Evolutionary conservation across 2,888 invertebrate genomes (phyloP), one percentile per base, ranked within the genome.

Genomic region (Corythucha ciliata): DNA sequence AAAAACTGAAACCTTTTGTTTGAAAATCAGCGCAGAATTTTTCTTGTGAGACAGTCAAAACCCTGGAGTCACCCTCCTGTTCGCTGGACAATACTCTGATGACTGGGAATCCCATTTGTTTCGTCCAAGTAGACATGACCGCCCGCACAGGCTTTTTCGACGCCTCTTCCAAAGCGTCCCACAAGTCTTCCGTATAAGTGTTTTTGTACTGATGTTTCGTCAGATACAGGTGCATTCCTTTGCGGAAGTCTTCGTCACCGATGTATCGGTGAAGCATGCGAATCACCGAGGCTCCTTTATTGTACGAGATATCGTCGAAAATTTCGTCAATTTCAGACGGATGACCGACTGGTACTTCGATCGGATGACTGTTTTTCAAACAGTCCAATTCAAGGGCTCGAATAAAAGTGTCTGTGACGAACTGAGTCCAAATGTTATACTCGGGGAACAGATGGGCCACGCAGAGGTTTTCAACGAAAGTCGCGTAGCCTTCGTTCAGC

Each of bases 101-200:
- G 48, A 94, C 80, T 1, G 96, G 96, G 66, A 89, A 96, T 33
- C 97, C 96, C 78, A 86, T 88, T 65, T 90, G 85, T 65, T 88
- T 86, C 1, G 94, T 96, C 97, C 97, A 98, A 18, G 89, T 87
- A 6, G 86, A 84, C 96, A 98, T 97, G 7, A 98, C 83, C 40
- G 78, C 79, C 1, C 80, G 81, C 1, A 98, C 86, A 3, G 92
- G 90, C 67, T 94, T 90, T n/a, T 55, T 49, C 3, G 57, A 57
- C 4, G 53, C 50, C 37, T 57, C 84, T 63, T 84, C 86, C 57
- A 97, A 72, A 0, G 90, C 84, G 1, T 78, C 76, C 96, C 96
- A 97, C 61, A 97, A 73, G 68, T 97, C 92, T 67, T 87, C 88
- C 1, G 96, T 96, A 62, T 81, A 81, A 1, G 96, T 89, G 67